Base-by-base conservation (phyloP, 2,888 invertebrate species). In the Bellardia bayeri region DNA sequence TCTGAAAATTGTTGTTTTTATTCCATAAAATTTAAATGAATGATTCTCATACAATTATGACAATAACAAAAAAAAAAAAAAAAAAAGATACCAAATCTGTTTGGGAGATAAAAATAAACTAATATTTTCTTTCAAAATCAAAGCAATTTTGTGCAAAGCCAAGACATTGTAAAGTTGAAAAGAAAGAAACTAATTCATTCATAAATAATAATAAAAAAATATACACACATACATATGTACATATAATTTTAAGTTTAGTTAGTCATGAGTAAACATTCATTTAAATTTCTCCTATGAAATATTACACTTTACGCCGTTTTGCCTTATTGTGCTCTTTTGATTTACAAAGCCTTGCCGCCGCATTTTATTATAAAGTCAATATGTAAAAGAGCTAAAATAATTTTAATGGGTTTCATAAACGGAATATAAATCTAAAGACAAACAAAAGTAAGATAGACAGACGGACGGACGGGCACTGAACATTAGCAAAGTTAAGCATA, bases 281-380 rank as follows among this genome's bases (percentile, higher is more conserved):
- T 66, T 33, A 30, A 16, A 58, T 45, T 61, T 58, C n/a, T 69
- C 33, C 11, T 6, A 56, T 58, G 68, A 68, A 58, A 68, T 68
- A 61, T 69, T 37, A 79, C 45, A 79, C 33, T 79, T 69, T 37
- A 71, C 49, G 69, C 33, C 33, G 56, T 49, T 11, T 69, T 49
- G 33, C 13, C 13, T 63, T 2, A 45, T 0, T 16, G 51, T 51
- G 23, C 40, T 13, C n/a, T 71, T 42, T 63, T 64, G 37, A 49
- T 13, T 68, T 42, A 64, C 33, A 49, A 74, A 74, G 37, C n/a
- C 9, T 16, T 82, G 82, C 82, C 68, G 82, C 13, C 61, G n/a
- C 40, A 1, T 75, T 61, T 68, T 51, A 75, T 82, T 61, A 68
- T 58, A 75, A 74, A 66, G 82, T 82, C 58, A 75, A 75, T 82